Conservation (phyloP, 2,113 vertebrate species). For the Melanocharis versteri region DNA sequence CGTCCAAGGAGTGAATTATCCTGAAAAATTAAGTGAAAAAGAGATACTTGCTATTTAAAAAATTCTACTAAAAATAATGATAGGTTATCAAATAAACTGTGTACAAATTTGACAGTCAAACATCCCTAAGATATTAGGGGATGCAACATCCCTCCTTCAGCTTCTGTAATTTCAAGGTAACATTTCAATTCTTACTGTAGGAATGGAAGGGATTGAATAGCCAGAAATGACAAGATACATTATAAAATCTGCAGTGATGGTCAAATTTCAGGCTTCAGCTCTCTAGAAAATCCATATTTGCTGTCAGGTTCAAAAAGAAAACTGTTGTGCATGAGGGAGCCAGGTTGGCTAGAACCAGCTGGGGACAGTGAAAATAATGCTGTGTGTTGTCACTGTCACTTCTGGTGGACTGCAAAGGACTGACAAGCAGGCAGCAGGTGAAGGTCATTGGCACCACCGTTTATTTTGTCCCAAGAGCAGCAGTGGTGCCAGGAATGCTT, state of each 20-base stretch:
- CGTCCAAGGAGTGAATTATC: neutral
- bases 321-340: neutral
- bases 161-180: neutral
- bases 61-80: neutral
- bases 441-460: accelerated
- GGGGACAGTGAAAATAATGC: neutral
- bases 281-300: neutral
- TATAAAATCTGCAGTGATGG: neutral
- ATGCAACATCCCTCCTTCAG: neutral
- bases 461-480: neutral
- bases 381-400: neutral
- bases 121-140: neutral
- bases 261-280: neutral
- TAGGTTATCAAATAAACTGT: neutral
- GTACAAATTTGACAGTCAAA: neutral
- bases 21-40: neutral
- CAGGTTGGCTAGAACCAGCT: neutral
- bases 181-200: neutral
- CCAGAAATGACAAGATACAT: neutral
- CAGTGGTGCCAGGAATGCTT: neutral
- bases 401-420: neutral
- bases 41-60: neutral
- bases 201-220: neutral
- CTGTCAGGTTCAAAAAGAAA: neutral
- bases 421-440: neutral